phyloP scores from a whole-genome alignment of 2,113 vertebrate species.

The Xenopus borealis region DNA sequence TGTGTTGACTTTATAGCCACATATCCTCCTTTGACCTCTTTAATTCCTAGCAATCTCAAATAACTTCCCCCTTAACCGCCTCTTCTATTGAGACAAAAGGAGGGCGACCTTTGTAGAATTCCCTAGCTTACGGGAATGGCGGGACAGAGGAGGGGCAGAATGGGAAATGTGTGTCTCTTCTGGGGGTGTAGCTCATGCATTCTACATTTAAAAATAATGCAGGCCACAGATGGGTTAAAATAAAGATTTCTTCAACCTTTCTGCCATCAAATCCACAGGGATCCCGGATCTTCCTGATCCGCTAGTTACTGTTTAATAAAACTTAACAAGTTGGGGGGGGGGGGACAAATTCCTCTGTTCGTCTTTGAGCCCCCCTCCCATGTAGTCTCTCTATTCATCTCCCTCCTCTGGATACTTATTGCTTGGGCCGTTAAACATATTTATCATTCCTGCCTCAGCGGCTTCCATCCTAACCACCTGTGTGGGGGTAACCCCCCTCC shows the following conservation, averaged over 20 bases:
- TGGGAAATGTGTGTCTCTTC: background rate
- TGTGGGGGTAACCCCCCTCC: slow-evolving; percentile 7
- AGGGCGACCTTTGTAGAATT: slow-evolving; percentile 57
- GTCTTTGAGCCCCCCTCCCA: background rate
- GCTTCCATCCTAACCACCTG: slow-evolving; percentile 28
- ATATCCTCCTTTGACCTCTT: background rate
- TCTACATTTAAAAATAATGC: too few species aligned
- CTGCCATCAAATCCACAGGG: slow-evolving; percentile 22
- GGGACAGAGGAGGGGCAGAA: slow-evolving; percentile 29
- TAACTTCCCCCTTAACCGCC: too few species aligned
- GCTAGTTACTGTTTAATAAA: slow-evolving; percentile 53
- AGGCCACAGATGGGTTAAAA: background rate
- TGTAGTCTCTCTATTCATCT: slow-evolving; percentile 31
- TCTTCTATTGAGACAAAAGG: background rate
- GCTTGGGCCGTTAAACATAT: slow-evolving; percentile 50
- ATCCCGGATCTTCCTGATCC: slow-evolving; percentile 41
- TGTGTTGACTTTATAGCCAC: background rate
- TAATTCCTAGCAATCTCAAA: background rate
- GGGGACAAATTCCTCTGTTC: background rate
- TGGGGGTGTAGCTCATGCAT: too few species aligned
- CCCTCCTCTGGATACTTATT: slow-evolving; percentile 50
- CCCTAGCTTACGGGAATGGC: slow-evolving; percentile 50
- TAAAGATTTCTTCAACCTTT: background rate
- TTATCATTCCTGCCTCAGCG: slow-evolving; percentile 57
- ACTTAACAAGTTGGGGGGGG: slow-evolving; percentile 48